Evolutionary conservation across 23 tunicate genomes (phyloP).

Genomic region (Botrylloides violaceus): DNA sequence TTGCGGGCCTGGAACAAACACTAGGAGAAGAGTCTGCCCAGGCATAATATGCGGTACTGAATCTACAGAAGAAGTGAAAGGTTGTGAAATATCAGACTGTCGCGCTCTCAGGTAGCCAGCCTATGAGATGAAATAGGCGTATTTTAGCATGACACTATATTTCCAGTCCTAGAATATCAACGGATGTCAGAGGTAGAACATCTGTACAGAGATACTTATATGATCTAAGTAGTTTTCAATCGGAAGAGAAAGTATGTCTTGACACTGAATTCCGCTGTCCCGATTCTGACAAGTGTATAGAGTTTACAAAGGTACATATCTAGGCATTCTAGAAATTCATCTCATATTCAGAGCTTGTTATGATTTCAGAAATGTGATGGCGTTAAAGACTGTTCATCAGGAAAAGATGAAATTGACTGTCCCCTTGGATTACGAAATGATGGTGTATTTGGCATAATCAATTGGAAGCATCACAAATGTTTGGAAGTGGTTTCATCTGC

Average conservation of each 20-base stretch:
- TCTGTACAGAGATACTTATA: not conserved
- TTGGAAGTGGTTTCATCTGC: conserved; percentile 23
- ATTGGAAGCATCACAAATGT: conserved; percentile 59
- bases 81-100: not conserved
- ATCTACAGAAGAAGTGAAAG: conserved; percentile 1
- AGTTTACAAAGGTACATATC: not conserved
- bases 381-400: conserved; percentile 34
- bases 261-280: not conserved
- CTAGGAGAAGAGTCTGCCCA: not conserved
- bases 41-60: not conserved
- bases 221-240: not conserved
- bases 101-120: not conserved
- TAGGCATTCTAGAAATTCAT: not conserved
- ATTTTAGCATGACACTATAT: too few species aligned
- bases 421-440: conserved; percentile 49
- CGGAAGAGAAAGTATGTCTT: not conserved
- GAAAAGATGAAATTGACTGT: conserved; percentile 45
- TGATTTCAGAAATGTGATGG: conserved; percentile 75
- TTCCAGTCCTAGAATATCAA: too few species aligned
- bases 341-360: too few species aligned
- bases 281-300: conserved; percentile 1
- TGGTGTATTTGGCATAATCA: conserved; percentile 35
- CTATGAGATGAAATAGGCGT: too few species aligned
- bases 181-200: not conserved
- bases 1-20: conserved; percentile 10